phyloP scores from a whole-genome alignment of 2,888 invertebrate species.

The Drosophila putrida region DNA sequence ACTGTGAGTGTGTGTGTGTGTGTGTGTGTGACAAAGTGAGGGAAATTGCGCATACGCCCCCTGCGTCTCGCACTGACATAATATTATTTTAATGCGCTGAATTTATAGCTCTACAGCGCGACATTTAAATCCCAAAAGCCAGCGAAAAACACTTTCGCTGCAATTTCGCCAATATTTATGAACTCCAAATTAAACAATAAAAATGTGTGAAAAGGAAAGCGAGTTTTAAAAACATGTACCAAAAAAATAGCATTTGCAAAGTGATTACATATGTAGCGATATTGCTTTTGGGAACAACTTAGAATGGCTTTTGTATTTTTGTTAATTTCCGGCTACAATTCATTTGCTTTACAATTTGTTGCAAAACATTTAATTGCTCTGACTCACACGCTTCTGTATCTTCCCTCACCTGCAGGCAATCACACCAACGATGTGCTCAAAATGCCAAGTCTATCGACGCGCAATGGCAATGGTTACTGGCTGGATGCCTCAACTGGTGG shows the following conservation, averaged over 20 bases:
- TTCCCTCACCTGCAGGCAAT: slow-evolving; percentile 79
- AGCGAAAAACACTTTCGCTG: slow-evolving; percentile 44
- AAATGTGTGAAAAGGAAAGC: not conserved
- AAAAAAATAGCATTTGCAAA: not conserved
- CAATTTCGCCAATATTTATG: slow-evolving; percentile 30
- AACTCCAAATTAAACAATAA: slow-evolving; percentile 1
- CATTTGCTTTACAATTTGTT: slow-evolving; percentile 73
- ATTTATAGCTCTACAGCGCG: slow-evolving; percentile 63
- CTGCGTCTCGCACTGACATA: slow-evolving; percentile 35
- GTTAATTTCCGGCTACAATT: slow-evolving; percentile 69
- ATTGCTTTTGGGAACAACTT: slow-evolving; percentile 41
- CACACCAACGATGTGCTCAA: slow-evolving; percentile 85
- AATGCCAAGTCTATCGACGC: slow-evolving; percentile 85
- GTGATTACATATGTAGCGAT: not conserved
- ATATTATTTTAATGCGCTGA: slow-evolving; percentile 76
- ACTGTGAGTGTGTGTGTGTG: slow-evolving; percentile 25
- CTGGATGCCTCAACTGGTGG: slow-evolving; percentile 85
- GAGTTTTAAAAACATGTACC: not conserved
- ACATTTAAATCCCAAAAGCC: slow-evolving; percentile 37
- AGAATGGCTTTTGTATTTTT: slow-evolving; percentile 47
- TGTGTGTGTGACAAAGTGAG: slow-evolving; percentile 23
- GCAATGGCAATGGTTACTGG: slow-evolving; percentile 85
- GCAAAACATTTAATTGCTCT: slow-evolving; percentile 80
- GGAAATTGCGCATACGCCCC: slow-evolving; percentile 51
- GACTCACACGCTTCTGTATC: slow-evolving; percentile 29